A percentile compares a stretch with the other conserved stretches of the same genome.
phyloP scores from a whole-genome alignment of 2,888 invertebrate species.

The Epinotia ramella region DNA sequence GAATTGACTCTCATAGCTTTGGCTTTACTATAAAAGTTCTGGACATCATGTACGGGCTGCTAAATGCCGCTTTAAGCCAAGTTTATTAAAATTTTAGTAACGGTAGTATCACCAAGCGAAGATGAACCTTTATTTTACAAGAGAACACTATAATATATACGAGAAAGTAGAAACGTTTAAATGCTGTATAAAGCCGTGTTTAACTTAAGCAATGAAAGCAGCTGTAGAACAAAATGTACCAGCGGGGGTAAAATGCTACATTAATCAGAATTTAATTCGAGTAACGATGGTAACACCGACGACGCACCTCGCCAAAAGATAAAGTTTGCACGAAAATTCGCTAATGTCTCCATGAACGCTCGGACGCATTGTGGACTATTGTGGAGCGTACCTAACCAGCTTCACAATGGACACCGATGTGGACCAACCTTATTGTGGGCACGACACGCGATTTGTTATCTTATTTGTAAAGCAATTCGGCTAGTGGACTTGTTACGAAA shows the following conservation, averaged over 20 bases:
- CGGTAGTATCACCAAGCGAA: too few species aligned
- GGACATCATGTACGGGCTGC: too few species aligned
- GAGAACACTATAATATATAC: background rate
- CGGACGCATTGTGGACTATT: conserved; percentile 23
- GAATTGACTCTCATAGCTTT: too few species aligned
- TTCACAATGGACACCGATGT: conserved; percentile 34
- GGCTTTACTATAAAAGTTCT: too few species aligned
- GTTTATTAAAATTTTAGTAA: too few species aligned
- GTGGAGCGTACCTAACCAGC: conserved; percentile 31
- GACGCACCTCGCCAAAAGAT: conserved; percentile 26
- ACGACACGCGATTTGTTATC: conserved; percentile 41
- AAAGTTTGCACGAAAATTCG: conserved; percentile 40
- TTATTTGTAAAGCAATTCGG: conserved; percentile 37
- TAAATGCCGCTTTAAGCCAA: too few species aligned
- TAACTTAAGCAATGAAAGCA: too few species aligned
- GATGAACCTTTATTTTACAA: background rate
- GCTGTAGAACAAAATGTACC: background rate
- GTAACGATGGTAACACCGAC: conserved; percentile 11
- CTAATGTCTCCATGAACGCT: conserved; percentile 28
- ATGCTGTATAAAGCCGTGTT: too few species aligned
- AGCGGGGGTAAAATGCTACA: background rate
- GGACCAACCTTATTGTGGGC: conserved; percentile 39
- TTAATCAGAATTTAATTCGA: background rate
- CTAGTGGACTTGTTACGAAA: conserved; percentile 23
- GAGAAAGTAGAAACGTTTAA: too few species aligned